A percentile compares a stretch with the other conserved stretches of the same genome.
phyloP scores from a whole-genome alignment of 2,797 vertebrate genomes.

The Sebastes elongatus region DNA sequence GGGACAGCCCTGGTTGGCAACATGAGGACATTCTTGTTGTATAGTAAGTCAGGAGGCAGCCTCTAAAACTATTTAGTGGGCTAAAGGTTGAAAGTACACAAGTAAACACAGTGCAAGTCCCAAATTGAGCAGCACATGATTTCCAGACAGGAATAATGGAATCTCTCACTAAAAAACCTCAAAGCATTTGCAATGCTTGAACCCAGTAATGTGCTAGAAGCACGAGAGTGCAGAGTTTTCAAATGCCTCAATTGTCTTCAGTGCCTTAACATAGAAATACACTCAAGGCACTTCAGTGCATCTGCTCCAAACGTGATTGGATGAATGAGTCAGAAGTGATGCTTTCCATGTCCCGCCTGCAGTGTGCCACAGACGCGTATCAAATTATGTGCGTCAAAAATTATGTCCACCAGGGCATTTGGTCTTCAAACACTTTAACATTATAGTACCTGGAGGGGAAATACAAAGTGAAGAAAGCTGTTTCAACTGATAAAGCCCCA shows the following conservation, averaged over 20 bases:
- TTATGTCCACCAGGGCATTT: background rate
- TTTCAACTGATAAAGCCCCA: conserved; percentile 14
- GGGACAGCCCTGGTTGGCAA: background rate
- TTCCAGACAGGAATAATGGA: conserved; percentile 10
- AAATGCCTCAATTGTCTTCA: conserved; percentile 11
- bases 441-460: conserved; percentile 14
- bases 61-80: background rate
- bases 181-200: conserved; percentile 20
- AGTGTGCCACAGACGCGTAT: background rate
- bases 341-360: background rate
- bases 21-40: background rate
- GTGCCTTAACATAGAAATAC: background rate
- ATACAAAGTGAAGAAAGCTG: background rate
- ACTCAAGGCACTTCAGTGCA: background rate
- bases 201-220: background rate
- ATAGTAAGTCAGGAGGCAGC: background rate
- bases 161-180: conserved; percentile 20
- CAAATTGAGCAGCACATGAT: conserved; percentile 8
- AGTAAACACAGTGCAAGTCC: background rate
- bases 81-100: background rate
- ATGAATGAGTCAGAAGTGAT: conserved; percentile 14
- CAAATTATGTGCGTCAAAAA: background rate
- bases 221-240: background rate
- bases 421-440: background rate
- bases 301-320: conserved; percentile 4